Evolutionary conservation across 2,888 invertebrate genomes (phyloP), one percentile per base, ranked within the genome.

Genomic region (Epicampocera succincta): DNA sequence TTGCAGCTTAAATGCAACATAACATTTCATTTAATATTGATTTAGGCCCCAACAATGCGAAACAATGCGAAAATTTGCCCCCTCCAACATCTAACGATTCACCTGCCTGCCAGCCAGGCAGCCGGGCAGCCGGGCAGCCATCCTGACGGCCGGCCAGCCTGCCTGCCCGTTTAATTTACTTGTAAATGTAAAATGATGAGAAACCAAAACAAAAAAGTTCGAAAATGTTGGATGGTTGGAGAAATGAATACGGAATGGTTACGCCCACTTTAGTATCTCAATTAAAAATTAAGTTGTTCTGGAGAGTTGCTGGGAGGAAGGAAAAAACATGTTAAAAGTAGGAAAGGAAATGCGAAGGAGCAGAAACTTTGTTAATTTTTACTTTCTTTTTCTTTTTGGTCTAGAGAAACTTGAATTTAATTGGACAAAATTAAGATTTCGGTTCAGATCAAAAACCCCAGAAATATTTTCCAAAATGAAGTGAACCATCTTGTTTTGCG

Each of bases 251-350:
- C 52, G 69, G 69, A 79, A 80, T 84, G 86, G 88, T 85, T 85
- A 89, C 89, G 89, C 89, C 89, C 88, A 87, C 85, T 88, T 87
- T 87, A 87, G 89, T 88, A 89, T 87, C 89, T 89, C 89, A 89
- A 89, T 89, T 89, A 89, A 89, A 89, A 88, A 86, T 86, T 85
- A 83, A 80, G 76, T 80, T 83, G 82, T 79, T 46, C 56, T 42
- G 46, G 25, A 61, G 46, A 21, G 50, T 29, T 44, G 19, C 2
- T 11, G 50, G 33, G 52, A 19, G 60, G 46, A 19, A 50, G 12
- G 5, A 19, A 50, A 50, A 17, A 50, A 50, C 8, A 21, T 19
- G n/a, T 12, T 17, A 42, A 61, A 21, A 21, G 25, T n/a, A 19
- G 12, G 21, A 4, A 21, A 33, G 15, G 38, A 52, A 52, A 29